Conservation (phyloP, 2,113 vertebrate genomes). For the Chaetodon trifascialis region DNA sequence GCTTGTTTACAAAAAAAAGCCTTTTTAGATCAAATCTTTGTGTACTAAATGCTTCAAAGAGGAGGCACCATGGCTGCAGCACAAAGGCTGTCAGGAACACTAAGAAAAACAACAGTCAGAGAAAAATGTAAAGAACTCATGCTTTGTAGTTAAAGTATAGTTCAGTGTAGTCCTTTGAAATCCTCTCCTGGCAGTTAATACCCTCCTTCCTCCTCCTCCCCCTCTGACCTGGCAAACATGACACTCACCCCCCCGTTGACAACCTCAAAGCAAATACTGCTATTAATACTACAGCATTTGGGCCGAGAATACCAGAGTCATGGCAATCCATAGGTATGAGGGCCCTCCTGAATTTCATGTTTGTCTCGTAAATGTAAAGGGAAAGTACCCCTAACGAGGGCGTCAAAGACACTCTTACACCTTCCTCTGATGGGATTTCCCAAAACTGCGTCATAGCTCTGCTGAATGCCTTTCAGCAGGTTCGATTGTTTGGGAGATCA, state of each 20-base stretch:
- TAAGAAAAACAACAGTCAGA: neutral
- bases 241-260: conserved; percentile 68
- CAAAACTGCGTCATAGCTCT: neutral
- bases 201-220: neutral
- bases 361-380: conserved; percentile 26
- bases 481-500: conserved; percentile 7
- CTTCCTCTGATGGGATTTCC: neutral
- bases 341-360: conserved; percentile 22
- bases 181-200: conserved; percentile 4
- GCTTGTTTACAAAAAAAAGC: neutral
- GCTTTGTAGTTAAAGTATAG: neutral
- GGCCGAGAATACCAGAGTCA: conserved; percentile 51
- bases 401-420: neutral
- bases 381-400: conserved; percentile 19
- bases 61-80: no score
- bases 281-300: conserved; percentile 80
- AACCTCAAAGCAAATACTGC: conserved; percentile 79
- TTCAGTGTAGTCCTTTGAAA: neutral
- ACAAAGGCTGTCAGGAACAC: no score
- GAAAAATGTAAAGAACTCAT: neutral
- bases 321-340: conserved; percentile 37
- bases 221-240: conserved; percentile 70
- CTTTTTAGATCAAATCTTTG: neutral
- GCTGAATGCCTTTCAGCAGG: neutral
- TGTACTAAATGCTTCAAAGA: neutral